Evolutionary conservation across 2,888 invertebrate species (phyloP), one percentile per base, ranked within the genome.

Genomic region (Synanthedon vespiformis): DNA sequence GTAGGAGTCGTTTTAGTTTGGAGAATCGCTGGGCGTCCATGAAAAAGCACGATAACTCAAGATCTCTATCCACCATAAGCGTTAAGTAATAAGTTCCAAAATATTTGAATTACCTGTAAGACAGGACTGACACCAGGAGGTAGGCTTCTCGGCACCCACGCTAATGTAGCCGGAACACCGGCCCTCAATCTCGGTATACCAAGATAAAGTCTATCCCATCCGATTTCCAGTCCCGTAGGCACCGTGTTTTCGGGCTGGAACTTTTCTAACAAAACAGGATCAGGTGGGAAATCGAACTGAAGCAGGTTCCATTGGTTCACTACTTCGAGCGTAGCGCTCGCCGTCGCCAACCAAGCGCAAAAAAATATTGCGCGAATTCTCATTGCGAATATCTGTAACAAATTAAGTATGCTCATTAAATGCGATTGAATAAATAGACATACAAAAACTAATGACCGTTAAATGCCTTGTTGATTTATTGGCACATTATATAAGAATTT

Each of bases 111-210:
- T 72, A 91, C 91, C 88, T 92, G 90, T 49, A 93, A 75, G 51
- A 88, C 88, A 2, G 95, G 94, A 58, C 92, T 93, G 58, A 92
- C 92, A 8, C 91, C 92, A 1, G 88, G 79, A 0, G 91, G 90
- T 40, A 90, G 71, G 55, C 89, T 89, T 50, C 93, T 86, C 0
- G 94, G 90, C 6, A 95, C 89, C 77, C 89, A 90, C 12, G 89
- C 91, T 5, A 95, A 66, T 0, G 95, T 93, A 0, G 94, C 92
- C 0, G 95, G 91, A 0, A 95, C 92, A 4, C 95, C 95, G 0
- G 90, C 89, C 54, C 93, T 88, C 34, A 95, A 75, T 53, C 95
- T 85, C 0, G 95, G 95, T 11, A 92, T 90, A 0, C 93, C 91
- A n/a, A 95, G 56, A 70, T 94, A 95, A 27, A 95, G 81, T 56